Evolutionary conservation across 2,888 invertebrate genomes (phyloP).

Genomic region (Drosophila ustulata): DNA sequence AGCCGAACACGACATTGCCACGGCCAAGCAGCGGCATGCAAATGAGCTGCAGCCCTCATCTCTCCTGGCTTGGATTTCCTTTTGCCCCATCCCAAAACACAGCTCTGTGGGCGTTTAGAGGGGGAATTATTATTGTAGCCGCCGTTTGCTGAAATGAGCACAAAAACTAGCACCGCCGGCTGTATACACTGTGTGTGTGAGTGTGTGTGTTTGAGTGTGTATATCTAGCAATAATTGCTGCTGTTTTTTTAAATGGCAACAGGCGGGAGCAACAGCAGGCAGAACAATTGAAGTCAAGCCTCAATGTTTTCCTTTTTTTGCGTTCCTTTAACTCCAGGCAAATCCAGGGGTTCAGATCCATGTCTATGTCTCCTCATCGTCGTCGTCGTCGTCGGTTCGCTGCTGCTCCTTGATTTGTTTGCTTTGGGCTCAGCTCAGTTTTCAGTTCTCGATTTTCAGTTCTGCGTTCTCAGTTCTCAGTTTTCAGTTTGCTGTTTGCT

Average conservation of each 20-base stretch:
- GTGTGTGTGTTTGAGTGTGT: constrained; percentile 16
- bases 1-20: constrained; percentile 66
- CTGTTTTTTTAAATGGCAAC: constrained; percentile 61
- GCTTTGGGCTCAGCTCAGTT: constrained; percentile 54
- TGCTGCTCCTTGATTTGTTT: constrained; percentile 79
- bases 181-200: not conserved
- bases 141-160: constrained; percentile 64
- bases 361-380: constrained; percentile 46
- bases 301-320: constrained; percentile 44
- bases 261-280: constrained; percentile 21
- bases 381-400: constrained; percentile 15
- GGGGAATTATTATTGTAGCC: constrained; percentile 67
- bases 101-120: constrained; percentile 42
- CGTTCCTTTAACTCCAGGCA: constrained; percentile 50
- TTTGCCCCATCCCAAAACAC: constrained; percentile 7
- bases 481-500: constrained; percentile 41
- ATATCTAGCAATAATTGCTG: constrained; percentile 67
- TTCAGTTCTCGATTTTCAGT: constrained; percentile 24
- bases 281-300: constrained; percentile 77
- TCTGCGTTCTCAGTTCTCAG: constrained; percentile 39
- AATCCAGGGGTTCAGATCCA: constrained; percentile 32
- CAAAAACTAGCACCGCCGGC: constrained; percentile 47
- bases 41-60: constrained; percentile 52
- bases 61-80: not conserved
- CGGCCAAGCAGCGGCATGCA: constrained; percentile 63